These are phyloP conservation scores for Manis crassicaudata DNA, from an alignment of 2,797 vertebrate genomes.

Conservation along the genomic window DNA sequence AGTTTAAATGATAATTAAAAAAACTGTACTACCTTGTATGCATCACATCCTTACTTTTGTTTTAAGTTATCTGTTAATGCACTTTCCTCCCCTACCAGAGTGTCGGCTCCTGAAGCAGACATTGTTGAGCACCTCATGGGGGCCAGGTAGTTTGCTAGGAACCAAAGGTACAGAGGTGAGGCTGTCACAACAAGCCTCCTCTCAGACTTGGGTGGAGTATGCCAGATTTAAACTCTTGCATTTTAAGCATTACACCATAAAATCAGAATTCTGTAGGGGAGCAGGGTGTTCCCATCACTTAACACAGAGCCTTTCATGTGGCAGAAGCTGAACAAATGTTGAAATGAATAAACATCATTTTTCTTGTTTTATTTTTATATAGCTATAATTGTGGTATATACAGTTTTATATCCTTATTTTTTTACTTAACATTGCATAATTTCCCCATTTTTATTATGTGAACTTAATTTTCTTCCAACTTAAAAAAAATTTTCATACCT, in stretches of 20 bases:
- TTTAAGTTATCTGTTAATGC: background rate
- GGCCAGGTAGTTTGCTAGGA: background rate
- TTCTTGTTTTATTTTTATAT: conserved; percentile 48
- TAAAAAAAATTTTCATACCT: background rate
- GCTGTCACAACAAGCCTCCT: background rate
- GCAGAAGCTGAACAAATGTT: background rate
- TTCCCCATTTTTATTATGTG: conserved; percentile 24
- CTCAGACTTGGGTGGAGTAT: background rate
- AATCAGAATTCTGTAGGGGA: background rate
- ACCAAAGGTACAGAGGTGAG: background rate
- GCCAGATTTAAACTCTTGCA: background rate
- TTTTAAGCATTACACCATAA: background rate
- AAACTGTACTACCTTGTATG: background rate
- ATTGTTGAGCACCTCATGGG: background rate
- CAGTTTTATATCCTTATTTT: background rate
- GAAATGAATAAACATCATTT: conserved; percentile 33
- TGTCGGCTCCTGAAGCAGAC: background rate
- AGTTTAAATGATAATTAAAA: conserved; percentile 1
- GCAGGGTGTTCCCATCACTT: background rate
- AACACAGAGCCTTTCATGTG: background rate
- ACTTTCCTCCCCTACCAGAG: background rate
- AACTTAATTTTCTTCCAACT: conserved; percentile 30
- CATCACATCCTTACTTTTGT: background rate
- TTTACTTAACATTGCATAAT: background rate
- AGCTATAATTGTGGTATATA: conserved; percentile 5